Conservation (phyloP, 2,797 vertebrate genomes). For the Synanceia verrucosa region DNA sequence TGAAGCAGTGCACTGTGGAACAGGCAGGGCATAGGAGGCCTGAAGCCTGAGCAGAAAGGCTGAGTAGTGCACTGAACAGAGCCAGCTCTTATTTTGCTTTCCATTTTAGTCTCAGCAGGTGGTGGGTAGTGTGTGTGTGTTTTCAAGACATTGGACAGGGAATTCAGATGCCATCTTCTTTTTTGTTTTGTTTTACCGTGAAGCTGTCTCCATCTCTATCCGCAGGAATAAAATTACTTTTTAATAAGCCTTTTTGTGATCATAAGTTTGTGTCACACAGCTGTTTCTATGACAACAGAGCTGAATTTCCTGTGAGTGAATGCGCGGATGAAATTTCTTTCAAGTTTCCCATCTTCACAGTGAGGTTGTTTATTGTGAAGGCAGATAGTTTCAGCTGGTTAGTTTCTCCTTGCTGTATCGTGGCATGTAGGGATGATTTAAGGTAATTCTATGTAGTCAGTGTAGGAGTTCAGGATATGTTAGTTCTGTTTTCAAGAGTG, state of each 20-base stretch:
- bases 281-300: slow-evolving; percentile 58
- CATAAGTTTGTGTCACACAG: slow-evolving; percentile 10
- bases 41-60: not conserved
- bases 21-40: not conserved
- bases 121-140: not conserved
- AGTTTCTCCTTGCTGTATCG: too few relatives aligned
- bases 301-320: not conserved
- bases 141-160: not conserved
- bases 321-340: not conserved
- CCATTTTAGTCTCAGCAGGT: slow-evolving; percentile 52
- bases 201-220: not conserved
- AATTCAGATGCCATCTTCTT: not conserved
- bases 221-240: slow-evolving; percentile 26
- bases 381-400: not conserved
- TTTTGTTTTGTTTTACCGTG: not conserved
- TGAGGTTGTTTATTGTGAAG: not conserved
- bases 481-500: not conserved
- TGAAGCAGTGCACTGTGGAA: slow-evolving; percentile 42
- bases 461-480: not conserved
- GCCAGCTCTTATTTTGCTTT: slow-evolving; percentile 32
- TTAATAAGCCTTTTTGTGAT: slow-evolving; percentile 30
- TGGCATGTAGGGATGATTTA: not conserved
- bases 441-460: too few relatives aligned
- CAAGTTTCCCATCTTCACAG: not conserved
- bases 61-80: slow-evolving; percentile 19